A percentile compares a stretch with the other conserved stretches of the same genome.
These are phyloP conservation scores for Rhinatrema bivittatum DNA, from an alignment of 2,797 vertebrate genomes.

Conservation along the genomic window DNA sequence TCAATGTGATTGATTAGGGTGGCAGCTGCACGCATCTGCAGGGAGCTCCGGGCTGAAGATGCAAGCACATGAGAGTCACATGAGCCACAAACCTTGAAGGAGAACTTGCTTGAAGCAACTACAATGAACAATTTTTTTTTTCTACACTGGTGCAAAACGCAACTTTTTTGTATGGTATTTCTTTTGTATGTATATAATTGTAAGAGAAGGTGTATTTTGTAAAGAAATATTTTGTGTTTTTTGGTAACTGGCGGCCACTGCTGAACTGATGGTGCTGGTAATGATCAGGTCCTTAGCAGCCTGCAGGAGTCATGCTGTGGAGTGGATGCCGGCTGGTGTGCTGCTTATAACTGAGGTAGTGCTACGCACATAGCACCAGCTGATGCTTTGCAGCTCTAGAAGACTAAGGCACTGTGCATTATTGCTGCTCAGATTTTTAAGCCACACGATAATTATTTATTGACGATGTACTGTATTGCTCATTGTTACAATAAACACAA, in stretches of 20 bases:
- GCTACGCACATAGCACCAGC: too few species aligned
- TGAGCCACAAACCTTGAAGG: constrained; percentile 9
- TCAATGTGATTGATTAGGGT: too few species aligned
- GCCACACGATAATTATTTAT: too few species aligned
- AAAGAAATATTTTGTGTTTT: constrained; percentile 40
- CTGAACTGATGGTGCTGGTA: too few species aligned
- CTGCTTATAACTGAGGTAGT: too few species aligned
- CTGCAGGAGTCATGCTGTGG: too few species aligned
- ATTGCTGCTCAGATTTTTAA: too few species aligned
- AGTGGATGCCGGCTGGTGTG: too few species aligned
- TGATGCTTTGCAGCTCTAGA: too few species aligned
- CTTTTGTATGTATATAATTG: constrained; percentile 63
- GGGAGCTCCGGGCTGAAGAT: background rate
- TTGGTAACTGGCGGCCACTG: background rate
- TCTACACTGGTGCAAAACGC: constrained; percentile 48
- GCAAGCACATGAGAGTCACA: background rate
- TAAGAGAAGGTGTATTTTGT: constrained; percentile 55
- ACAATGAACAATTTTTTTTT: constrained; percentile 54
- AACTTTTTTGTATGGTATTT: constrained; percentile 56
- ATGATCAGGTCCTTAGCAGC: accelerated
- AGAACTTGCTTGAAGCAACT: constrained; percentile 19
- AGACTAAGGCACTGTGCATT: too few species aligned
- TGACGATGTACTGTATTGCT: too few species aligned
- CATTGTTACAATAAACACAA: too few species aligned
- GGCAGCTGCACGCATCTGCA: background rate